Conservation (phyloP, 2,888 invertebrate genomes). For the Drepanosiphum platanoidis region DNA sequence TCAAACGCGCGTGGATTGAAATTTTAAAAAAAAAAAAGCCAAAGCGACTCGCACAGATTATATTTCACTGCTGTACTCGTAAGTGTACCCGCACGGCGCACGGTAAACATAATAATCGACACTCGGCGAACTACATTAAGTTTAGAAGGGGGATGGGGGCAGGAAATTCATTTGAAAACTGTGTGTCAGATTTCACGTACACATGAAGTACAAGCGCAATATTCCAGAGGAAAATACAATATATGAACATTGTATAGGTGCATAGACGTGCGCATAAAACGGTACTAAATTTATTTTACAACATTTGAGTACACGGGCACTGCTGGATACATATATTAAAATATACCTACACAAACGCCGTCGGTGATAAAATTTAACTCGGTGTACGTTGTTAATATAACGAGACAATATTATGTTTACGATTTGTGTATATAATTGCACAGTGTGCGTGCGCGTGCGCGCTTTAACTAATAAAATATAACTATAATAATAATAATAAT, state of each 20-base stretch:
- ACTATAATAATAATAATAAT: not conserved
- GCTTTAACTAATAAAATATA: not conserved
- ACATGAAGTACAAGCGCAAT: too few species aligned
- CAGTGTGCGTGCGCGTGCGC: not conserved
- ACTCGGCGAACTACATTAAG: too few species aligned
- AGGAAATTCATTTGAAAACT: not conserved
- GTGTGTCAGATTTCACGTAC: not conserved
- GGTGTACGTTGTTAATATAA: not conserved
- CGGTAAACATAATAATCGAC: too few species aligned
- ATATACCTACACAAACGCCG: not conserved
- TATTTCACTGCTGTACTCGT: too few species aligned
- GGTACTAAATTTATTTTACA: not conserved
- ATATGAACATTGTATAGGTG: not conserved
- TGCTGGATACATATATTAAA: too few species aligned
- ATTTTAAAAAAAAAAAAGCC: too few species aligned
- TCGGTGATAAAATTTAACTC: not conserved
- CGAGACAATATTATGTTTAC: not conserved
- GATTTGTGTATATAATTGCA: too few species aligned
- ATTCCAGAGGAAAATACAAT: too few species aligned
- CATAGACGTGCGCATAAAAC: not conserved
- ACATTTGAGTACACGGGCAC: too few species aligned
- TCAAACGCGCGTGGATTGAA: too few species aligned
- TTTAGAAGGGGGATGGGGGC: not conserved
- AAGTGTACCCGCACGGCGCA: too few species aligned
- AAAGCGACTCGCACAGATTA: too few species aligned